Conservation (phyloP, 1,140 invertebrate species). For the Thaumetopoea pityocampa region DNA sequence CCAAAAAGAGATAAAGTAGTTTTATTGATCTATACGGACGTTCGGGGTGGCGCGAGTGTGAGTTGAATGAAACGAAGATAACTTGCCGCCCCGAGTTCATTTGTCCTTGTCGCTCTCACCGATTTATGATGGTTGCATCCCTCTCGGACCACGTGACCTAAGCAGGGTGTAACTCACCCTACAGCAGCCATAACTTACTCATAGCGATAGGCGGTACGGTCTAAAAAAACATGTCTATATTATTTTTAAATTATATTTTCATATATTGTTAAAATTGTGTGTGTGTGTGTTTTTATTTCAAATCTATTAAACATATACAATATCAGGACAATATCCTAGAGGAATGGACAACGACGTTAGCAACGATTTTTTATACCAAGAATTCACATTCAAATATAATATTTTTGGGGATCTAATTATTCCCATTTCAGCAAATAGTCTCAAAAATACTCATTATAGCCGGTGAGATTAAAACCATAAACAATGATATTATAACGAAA, state of each 20-base stretch:
- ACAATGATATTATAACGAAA: too few relatives aligned
- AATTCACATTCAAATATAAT: too few relatives aligned
- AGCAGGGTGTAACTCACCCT: constrained; percentile 75
- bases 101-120: constrained; percentile 37
- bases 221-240: constrained; percentile 65
- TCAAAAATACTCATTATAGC: too few relatives aligned
- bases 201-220: constrained; percentile 75
- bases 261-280: constrained; percentile 13
- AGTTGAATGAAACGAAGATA: constrained; percentile 76
- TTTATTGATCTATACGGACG: constrained; percentile 77
- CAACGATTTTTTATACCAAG: too few relatives aligned
- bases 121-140: constrained; percentile 43
- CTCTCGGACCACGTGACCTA: constrained; percentile 69
- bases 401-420: too few relatives aligned
- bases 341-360: too few relatives aligned
- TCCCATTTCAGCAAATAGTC: too few relatives aligned
- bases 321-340: too few relatives aligned
- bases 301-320: too few relatives aligned
- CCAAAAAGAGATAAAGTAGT: constrained; percentile 78
- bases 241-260: constrained; percentile 45
- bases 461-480: too few relatives aligned
- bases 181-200: constrained; percentile 76
- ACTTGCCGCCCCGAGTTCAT: constrained; percentile 65
- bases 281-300: constrained; percentile 7
- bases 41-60: constrained; percentile 70